Evolutionary conservation across 2,113 vertebrate genomes (phyloP), one percentile per base, ranked within the genome.

Genomic region (Stigmatopora argus): DNA sequence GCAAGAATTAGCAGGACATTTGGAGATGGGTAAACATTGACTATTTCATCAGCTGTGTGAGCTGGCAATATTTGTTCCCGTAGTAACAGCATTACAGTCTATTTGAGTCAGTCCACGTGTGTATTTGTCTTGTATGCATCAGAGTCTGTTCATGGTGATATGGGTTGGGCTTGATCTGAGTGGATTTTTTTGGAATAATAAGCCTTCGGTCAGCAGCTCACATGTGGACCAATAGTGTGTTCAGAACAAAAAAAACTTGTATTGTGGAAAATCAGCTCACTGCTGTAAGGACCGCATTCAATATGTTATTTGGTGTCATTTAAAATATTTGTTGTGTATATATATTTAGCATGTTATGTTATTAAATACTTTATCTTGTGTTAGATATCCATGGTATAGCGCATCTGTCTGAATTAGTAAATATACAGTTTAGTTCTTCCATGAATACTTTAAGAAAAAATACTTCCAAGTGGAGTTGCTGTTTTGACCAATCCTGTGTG

Each of bases 21-120:
- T 86, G 73, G 74, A 85, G 87, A 82, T 80, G 83, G 78, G 83
- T 83, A 89, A 87, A 87, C 78, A 89, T 70, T 65, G 79, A 81
- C 82, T 88, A 86, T 88, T 88, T 89, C 85, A 89, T 87, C 86
- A 87, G 83, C 83, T 89, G 86, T 88, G 80, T 77, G 82, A 82
- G 70, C 80, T 85, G 83, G 80, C 80, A 79, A 80, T 80, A 85
- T 87, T 81, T 77, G 65, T 71, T 72, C 86, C 77, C 65, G 73
- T 55, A 63, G 83, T 85, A 82, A 82, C 73, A 77, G 69, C 75
- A 71, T 81, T 83, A 73, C 65, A 77, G 76, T 78, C 72, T 84
- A 78, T 88, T 87, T 89, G 49, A 51, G 52, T 52, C 35, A 59
- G 45, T 69, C 65, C 71, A 62, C 66, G 47, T 75, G 66, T 69